These are phyloP conservation scores for Colossoma macropomum DNA, from an alignment of 2,113 vertebrate genomes.

Conservation along the genomic window DNA sequence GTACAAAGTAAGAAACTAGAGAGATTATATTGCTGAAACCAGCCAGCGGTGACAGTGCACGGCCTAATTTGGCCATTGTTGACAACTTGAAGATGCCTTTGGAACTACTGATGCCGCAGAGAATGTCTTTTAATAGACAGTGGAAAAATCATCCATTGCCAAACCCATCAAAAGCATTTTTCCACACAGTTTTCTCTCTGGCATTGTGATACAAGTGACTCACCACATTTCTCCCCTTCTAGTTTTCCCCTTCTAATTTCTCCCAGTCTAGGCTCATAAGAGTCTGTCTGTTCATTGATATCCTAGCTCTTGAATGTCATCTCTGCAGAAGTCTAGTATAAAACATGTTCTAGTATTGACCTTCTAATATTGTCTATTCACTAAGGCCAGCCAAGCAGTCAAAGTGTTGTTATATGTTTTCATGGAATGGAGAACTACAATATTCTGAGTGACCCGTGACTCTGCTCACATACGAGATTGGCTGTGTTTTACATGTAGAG, in stretches of 20 bases:
- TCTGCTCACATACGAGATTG: neutral
- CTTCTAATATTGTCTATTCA: neutral
- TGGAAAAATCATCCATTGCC: neutral
- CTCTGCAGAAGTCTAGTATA: constrained; percentile 2
- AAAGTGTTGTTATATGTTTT: neutral
- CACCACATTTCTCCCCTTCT: neutral
- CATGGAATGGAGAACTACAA: neutral
- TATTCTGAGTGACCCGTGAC: neutral
- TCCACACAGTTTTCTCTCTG: neutral
- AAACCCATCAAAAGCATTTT: neutral
- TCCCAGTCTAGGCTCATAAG: neutral
- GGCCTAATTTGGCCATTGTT: neutral
- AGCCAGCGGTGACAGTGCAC: neutral
- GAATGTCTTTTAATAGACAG: neutral
- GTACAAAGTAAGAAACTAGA: neutral
- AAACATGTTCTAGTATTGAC: constrained; percentile 26
- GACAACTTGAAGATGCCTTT: neutral
- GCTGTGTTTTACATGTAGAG: constrained; percentile 14
- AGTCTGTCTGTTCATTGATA: neutral
- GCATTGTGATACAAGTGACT: neutral
- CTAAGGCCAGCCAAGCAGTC: neutral
- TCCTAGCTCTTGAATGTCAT: neutral
- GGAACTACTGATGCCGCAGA: neutral
- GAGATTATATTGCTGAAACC: neutral
- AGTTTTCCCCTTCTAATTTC: neutral